Evolutionary conservation across 2,888 invertebrate species (phyloP).

Genomic region (Junonia oenone): DNA sequence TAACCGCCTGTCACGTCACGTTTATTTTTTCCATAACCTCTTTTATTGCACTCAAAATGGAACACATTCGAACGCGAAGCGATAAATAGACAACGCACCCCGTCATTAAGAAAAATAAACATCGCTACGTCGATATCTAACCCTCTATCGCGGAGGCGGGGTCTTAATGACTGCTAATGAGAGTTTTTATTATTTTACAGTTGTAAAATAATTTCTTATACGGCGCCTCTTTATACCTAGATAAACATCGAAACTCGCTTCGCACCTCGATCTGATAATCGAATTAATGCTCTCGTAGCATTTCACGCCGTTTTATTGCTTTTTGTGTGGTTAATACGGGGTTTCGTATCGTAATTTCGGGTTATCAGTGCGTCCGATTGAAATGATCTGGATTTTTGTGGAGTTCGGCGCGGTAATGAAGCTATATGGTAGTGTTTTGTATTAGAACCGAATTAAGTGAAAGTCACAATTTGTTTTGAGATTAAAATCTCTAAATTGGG

Average conservation of each 20-base stretch:
- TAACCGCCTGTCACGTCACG: not conserved
- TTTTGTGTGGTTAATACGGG: conserved; percentile 68
- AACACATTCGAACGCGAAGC: conserved; percentile 31
- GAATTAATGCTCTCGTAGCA: conserved; percentile 76
- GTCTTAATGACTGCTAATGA: conserved; percentile 76
- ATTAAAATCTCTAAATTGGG: not conserved
- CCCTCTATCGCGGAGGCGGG: conserved; percentile 70
- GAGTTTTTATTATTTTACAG: conserved; percentile 77
- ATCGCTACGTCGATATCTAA: conserved; percentile 60
- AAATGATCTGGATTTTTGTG: conserved; percentile 61
- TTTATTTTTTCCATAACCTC: not conserved
- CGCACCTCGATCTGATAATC: conserved; percentile 79
- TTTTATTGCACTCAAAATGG: conserved; percentile 23
- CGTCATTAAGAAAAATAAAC: conserved; percentile 64
- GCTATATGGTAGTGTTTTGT: conserved; percentile 4
- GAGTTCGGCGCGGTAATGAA: conserved; percentile 33
- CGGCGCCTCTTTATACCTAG: conserved; percentile 76
- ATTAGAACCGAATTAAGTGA: not conserved
- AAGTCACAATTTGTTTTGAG: not conserved
- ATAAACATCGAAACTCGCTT: conserved; percentile 79
- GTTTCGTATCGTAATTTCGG: conserved; percentile 68
- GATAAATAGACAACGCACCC: conserved; percentile 52
- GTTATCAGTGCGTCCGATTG: conserved; percentile 71
- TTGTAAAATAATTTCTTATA: conserved; percentile 77
- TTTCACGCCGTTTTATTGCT: conserved; percentile 77